Conservation (phyloP, 1,140 invertebrate species). For the Drosophila tropicalis region DNA sequence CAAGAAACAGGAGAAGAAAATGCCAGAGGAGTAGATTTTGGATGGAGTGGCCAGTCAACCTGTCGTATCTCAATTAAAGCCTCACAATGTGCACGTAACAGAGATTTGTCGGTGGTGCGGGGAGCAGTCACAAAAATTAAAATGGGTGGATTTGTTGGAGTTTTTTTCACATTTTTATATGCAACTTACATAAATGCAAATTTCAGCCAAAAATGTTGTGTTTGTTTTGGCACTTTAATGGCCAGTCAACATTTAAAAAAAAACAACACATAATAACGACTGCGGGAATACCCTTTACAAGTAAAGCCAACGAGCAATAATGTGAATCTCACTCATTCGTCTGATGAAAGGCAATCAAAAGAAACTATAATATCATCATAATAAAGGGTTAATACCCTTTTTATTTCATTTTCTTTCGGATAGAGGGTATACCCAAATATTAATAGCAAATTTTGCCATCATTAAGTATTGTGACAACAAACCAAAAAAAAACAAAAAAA, state of each 20-base stretch:
- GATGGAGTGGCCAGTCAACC: conserved; percentile 41
- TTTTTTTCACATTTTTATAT: neutral
- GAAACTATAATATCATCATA: too few relatives aligned
- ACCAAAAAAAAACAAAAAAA: conserved; percentile 10
- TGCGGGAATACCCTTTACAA: conserved; percentile 5
- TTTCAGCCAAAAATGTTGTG: conserved; percentile 9
- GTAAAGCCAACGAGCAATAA: too few relatives aligned
- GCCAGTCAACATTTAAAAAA: neutral
- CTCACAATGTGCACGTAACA: conserved; percentile 25
- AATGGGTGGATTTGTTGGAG: neutral
- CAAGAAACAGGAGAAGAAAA: neutral
- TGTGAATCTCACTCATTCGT: too few relatives aligned
- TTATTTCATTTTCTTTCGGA: too few relatives aligned
- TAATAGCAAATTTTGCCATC: conserved; percentile 33
- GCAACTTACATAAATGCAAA: conserved; percentile 46
- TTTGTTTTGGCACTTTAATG: conserved; percentile 38
- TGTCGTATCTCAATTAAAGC: conserved; percentile 55
- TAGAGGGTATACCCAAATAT: neutral
- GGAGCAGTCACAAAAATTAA: neutral
- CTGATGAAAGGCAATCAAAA: too few relatives aligned
- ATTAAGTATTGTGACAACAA: conserved; percentile 49
- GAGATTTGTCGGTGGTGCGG: neutral
- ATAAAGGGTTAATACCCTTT: too few relatives aligned
- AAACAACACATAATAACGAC: conserved; percentile 29
- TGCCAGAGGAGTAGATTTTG: neutral